A percentile compares a stretch with the other conserved stretches of the same genome.
Evolutionary conservation across 2,888 invertebrate species (phyloP).

Genomic region (Vesta saturnalis): DNA sequence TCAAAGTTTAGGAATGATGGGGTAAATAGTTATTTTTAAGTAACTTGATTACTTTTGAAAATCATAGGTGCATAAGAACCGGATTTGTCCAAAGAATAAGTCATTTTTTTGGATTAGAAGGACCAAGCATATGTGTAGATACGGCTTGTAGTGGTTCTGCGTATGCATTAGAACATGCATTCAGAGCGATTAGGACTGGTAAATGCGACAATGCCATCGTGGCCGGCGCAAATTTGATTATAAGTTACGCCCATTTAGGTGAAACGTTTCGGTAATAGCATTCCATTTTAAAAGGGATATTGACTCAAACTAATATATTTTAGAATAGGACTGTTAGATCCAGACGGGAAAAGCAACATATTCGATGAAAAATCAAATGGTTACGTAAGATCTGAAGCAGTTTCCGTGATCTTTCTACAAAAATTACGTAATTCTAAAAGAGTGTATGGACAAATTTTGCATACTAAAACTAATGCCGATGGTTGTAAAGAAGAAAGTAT

Average conservation of each 20-base stretch:
- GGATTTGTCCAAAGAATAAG: background rate
- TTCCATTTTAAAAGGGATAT: too few relatives aligned
- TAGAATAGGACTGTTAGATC: background rate
- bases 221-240: background rate
- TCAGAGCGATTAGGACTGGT: background rate
- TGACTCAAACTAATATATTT: too few relatives aligned
- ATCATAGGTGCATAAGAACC: background rate
- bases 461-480: conserved; percentile 36
- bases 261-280: too few relatives aligned
- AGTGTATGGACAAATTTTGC: conserved; percentile 4
- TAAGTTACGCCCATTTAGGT: background rate
- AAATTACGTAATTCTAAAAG: background rate
- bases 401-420: background rate
- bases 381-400: background rate
- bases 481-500: conserved; percentile 38
- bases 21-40: background rate
- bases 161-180: background rate
- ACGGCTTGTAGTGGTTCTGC: background rate
- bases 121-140: background rate
- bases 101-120: background rate
- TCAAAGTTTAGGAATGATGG: background rate
- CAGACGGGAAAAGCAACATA: background rate
- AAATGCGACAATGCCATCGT: background rate
- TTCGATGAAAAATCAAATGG: background rate
- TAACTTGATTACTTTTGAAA: background rate